Base-by-base conservation (phyloP, 2,888 invertebrate species). In the Dryadula phaetusa region DNA sequence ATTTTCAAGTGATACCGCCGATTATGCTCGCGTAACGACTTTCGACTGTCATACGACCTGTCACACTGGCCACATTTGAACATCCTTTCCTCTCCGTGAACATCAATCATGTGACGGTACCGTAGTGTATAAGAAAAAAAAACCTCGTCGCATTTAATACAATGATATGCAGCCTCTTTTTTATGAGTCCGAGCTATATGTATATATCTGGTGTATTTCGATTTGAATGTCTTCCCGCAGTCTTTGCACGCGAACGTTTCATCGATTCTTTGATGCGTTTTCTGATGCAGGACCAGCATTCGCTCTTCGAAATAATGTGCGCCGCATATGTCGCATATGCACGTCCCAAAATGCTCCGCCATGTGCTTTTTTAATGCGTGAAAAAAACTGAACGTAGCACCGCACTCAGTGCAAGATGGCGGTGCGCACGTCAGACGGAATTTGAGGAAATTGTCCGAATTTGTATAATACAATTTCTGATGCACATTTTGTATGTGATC, bases 251-350 rank as follows among this genome's bases (percentile, higher is more conserved):
- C 85, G 74, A 86, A 88, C 0, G 77, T 90, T 16, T 92, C 90
- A 2, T 92, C 93, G 0, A 88, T 79, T 0, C 69, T 58, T 25
- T 80, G 82, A 52, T 91, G 92, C 0, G 85, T 82, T 16, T 86
- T 84, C 32, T 87, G 81, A 73, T 94, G 92, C 18, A 89, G 75
- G 1, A 84, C 64, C 14, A 93, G 71, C 77, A 93, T 93, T 0
- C 90, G 77, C 2, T 87, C 85, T 60, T 93, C 91, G 10, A 93
- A 86, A 60, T 93, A 94, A 53, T 90, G 87, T 0, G 92, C 93
- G 0, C 92, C 88, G 67, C 91, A 92, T 0, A 87, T 74, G 49
- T 91, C 88, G 8, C 93, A 93, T 0, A 90, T 86, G 8, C 85
- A 88, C 0, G 87, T 86, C 0, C 90, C 89, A 28, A 91, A 91